Base-by-base conservation (phyloP, 2,113 vertebrate species). In the Myotis lucifugus region DNA sequence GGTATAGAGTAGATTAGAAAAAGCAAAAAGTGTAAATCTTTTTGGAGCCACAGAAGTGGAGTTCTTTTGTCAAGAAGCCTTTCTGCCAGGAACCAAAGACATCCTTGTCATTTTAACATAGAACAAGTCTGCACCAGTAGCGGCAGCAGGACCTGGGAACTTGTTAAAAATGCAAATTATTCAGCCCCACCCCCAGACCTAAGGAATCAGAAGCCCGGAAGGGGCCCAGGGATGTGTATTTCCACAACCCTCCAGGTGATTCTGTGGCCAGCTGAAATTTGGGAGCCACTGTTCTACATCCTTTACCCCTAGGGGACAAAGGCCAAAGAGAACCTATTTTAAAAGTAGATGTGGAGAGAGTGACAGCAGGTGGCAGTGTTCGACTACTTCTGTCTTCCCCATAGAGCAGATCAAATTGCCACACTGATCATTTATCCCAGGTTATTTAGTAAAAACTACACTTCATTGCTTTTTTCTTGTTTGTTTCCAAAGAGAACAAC, bases 351-450 rank as follows among this genome's bases (percentile, higher is more conserved):
- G 42, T 70, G 5, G 6, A 34, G 32, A 50, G 40, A 0, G 6
- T 6, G 91, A 90, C 98, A 73, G 97, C 93, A 98, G 98, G 8
- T 97, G 98, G 98, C 98, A 87, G 97, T 97, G 94, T 97, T 73
- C 5, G 52, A 93, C 94, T 66, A 3, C 76, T 13, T 34, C 85
- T 18, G 2, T 42, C 46, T 73, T 91, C 52, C 17, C 6, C 1
- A 5, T 1, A 32, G 18, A 84, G 15, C 72, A 84, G 52, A 78
- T 50, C 15, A 25, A 92, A 78, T 72, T 37, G 21, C 67, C 46
- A 21, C 67, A 59, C 29, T 73, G 85, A 81, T 37, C 61, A 37
- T 40, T 7, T 19, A 59, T 48, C 23, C 17, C 29, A 37, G 76
- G 19, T 52, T n/a, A 67, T 34, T 88, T 48, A 74, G 13, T 73